Base-by-base conservation (phyloP, 2,888 invertebrate species). In the Lacanobia oleracea region DNA sequence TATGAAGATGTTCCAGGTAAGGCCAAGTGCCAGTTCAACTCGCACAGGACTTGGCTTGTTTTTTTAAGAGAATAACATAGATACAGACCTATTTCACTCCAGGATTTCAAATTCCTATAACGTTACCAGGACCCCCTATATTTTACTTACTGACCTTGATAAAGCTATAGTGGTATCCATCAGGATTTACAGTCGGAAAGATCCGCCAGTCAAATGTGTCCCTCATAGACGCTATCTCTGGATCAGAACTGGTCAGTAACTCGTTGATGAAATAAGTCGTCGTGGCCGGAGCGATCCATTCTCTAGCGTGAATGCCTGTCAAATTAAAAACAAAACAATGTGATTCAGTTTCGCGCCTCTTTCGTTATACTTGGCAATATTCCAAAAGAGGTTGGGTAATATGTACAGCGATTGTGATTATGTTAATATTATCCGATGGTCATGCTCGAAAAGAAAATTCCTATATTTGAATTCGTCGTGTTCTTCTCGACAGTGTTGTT, bases 151-250 rank as follows among this genome's bases (percentile, higher is more conserved):
- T 59, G n/a, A 59, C 97, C 23, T 85, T 90, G 0, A 95, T 96
- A 86, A 97, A 97, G 3, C 97, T 97, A 91, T 97, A 97, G 54
- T 97, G 97, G 88, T 97, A 98, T 21, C 98, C 98, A 91, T 98
- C 98, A 63, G 98, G 98, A 91, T 98, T 98, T 80, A 97, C 96
- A 9, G 97, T 96, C 0, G 98, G 98, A 84, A 98, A 96, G 81
- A 98, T 96, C 87, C 97, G 97, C 97, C 97, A 98, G 86, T 98
- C 97, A 88, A 96, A 96, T 72, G 92, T 93, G 68, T 97, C 94
- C 21, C 96, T 96, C 77, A 97, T 88, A 4, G 88, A 82, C 23
- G 91, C 91, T 18, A 97, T 89, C 1, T 95, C 90, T 0, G 93
- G 87, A 63, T 97, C 92, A 0, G 90, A 84, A 83, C 97, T 97